These are phyloP conservation scores for Melipona beecheii DNA, from an alignment of 2,888 invertebrate species.

Conservation along the genomic window DNA sequence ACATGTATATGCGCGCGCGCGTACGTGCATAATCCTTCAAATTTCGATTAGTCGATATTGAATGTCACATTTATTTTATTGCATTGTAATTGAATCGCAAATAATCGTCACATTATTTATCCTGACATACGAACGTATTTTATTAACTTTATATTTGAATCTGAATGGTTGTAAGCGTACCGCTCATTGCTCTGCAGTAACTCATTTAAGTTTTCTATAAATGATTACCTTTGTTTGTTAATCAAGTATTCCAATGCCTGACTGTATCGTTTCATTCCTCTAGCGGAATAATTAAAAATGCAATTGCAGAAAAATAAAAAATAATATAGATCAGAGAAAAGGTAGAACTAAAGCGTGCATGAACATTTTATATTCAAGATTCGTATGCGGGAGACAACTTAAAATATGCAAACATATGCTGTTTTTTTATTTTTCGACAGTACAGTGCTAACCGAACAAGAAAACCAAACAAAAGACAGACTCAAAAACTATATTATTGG, in stretches of 20 bases:
- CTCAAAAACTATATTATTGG: neutral
- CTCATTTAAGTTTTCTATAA: too few species aligned
- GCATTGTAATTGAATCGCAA: slow-evolving; percentile 13
- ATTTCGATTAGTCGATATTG: neutral
- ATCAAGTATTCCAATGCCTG: too few species aligned
- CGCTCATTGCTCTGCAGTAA: too few species aligned
- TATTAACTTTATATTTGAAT: neutral
- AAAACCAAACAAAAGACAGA: slow-evolving; percentile 25
- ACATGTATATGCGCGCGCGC: accelerated
- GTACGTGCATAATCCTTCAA: neutral
- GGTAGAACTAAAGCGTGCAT: neutral
- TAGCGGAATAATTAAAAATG: neutral
- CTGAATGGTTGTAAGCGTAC: neutral
- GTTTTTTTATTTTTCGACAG: slow-evolving; percentile 25
- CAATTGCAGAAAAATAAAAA: neutral
- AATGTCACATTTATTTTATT: slow-evolving; percentile 8
- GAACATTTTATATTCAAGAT: slow-evolving; percentile 12
- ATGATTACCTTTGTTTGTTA: too few species aligned
- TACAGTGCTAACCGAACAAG: neutral
- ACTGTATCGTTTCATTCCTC: too few species aligned
- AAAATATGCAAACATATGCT: slow-evolving; percentile 47
- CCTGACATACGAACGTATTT: neutral
- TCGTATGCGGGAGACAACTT: neutral
- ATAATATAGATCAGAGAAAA: slow-evolving; percentile 16
- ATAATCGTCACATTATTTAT: slow-evolving; percentile 9